Percentiles rank a stretch among this genome's conserved stretches.
Evolutionary conservation across 2,888 invertebrate species (phyloP).

Genomic region (Latrodectus hesperus): DNA sequence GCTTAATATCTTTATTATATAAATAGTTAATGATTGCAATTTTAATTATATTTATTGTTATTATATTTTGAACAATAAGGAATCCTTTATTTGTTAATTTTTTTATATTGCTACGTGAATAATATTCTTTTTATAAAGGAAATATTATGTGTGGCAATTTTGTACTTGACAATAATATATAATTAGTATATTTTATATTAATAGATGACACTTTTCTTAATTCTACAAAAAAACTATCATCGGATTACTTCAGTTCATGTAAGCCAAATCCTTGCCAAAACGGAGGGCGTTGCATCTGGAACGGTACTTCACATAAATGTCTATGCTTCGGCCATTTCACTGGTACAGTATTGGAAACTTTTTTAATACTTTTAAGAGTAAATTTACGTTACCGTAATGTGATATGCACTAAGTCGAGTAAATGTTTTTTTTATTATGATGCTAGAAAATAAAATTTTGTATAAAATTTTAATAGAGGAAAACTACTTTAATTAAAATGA

Average conservation of each 20-base stretch:
- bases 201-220: conserved; percentile 76
- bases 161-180: not conserved
- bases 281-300: conserved; percentile 80
- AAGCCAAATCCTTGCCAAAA: conserved; percentile 84
- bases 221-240: conserved; percentile 75
- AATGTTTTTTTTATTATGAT: too few species aligned
- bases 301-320: conserved; percentile 76
- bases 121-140: not conserved
- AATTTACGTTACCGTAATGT: not conserved
- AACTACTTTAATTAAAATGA: too few species aligned
- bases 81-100: too few species aligned
- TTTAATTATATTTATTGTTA: too few species aligned
- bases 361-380: too few species aligned
- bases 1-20: too few species aligned
- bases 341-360: conserved; percentile 77
- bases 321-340: conserved; percentile 84
- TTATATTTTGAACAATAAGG: too few species aligned
- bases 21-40: too few species aligned
- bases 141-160: not conserved
- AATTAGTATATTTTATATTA: not conserved
- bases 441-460: too few species aligned
- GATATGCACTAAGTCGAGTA: not conserved
- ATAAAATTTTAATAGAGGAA: too few species aligned
- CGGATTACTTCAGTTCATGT: conserved; percentile 78
- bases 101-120: too few species aligned